Base-by-base conservation (phyloP, 1,140 invertebrate genomes). In the Drosophila busckii region DNA sequence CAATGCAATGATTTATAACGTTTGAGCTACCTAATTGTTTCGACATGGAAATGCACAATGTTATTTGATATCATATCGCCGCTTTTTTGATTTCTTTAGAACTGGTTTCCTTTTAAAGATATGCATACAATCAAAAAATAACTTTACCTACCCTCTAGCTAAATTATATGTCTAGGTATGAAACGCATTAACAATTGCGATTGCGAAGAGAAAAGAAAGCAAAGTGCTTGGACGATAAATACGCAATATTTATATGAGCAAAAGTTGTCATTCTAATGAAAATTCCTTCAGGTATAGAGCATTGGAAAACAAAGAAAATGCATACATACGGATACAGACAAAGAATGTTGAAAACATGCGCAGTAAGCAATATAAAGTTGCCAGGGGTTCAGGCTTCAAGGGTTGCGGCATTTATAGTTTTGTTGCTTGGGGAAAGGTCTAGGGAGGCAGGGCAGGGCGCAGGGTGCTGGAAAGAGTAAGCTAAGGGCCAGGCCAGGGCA, bases 261-360 rank as follows among this genome's bases (percentile, higher is more conserved):
- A 58, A n/a, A 66, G 54, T 65, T 70, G 54, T 66, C 61, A 61
- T 70, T 70, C 60, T 45, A 70, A 73, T 71, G 63, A 59, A 73
- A 78, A 80, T 73, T 80, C 46, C 68, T 61, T 59, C 54, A 78
- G 73, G 73, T 80, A 78, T 32, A 52, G 23, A n/a, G n/a, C n/a
- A n/a, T n/a, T 35, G 23, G 22, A 58, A 50, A 49, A 50, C 48
- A 64, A 68, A 55, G 58, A 67, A 59, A 48, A 17, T 50, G 34
- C 56, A 55, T 26, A 38, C 29, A 41, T 35, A 38, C 55, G 23
- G 34, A 40, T 64, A 48, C 8, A 12, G 32, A 59, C 19, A 41
- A 50, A 55, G 45, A 44, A 49, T 62, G 54, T 42, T 46, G 28
- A 53, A 80, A 80, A 80, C 75, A 80, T 80, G 73, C 73, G 73